Conservation (phyloP, 2,113 vertebrate genomes). For the Aegotheles bennettii region DNA sequence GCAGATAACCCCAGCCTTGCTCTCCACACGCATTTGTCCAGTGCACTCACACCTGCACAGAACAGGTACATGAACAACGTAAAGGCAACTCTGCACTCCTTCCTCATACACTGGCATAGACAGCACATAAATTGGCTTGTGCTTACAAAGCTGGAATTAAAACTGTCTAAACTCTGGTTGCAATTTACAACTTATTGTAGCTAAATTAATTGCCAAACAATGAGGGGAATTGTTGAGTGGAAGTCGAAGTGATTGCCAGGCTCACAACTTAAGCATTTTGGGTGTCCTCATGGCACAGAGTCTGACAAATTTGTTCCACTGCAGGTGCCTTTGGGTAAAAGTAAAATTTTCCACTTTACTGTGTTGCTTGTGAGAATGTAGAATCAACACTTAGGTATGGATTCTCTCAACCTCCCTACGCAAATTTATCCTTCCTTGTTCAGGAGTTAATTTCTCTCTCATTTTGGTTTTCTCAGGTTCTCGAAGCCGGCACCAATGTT, state of each 20-base stretch:
- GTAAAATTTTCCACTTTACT: not conserved
- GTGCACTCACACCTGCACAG: not conserved
- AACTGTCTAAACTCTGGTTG: not conserved
- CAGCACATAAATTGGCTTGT: not conserved
- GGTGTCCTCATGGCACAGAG: not conserved
- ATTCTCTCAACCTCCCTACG: not conserved
- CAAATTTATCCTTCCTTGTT: not conserved
- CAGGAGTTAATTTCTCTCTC: slow-evolving; percentile 10
- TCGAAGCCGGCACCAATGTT: slow-evolving; percentile 84
- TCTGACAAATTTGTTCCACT: not conserved
- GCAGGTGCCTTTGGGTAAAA: not conserved
- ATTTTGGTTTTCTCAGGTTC: slow-evolving; percentile 74
- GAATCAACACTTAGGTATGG: not conserved
- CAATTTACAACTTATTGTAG: not conserved
- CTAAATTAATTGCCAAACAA: not conserved
- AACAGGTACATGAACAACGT: not conserved
- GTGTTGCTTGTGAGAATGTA: not conserved
- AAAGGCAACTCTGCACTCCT: not conserved
- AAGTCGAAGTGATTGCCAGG: not conserved
- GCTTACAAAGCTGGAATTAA: not conserved
- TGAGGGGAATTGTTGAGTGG: not conserved
- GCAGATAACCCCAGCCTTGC: not conserved
- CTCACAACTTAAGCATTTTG: not conserved
- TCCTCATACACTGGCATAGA: fast-evolving
- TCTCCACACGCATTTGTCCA: not conserved